A percentile compares a stretch with the other conserved stretches of the same genome.
These are phyloP conservation scores for Colletes collaris DNA, from an alignment of 2,888 invertebrate genomes.

Conservation along the genomic window DNA sequence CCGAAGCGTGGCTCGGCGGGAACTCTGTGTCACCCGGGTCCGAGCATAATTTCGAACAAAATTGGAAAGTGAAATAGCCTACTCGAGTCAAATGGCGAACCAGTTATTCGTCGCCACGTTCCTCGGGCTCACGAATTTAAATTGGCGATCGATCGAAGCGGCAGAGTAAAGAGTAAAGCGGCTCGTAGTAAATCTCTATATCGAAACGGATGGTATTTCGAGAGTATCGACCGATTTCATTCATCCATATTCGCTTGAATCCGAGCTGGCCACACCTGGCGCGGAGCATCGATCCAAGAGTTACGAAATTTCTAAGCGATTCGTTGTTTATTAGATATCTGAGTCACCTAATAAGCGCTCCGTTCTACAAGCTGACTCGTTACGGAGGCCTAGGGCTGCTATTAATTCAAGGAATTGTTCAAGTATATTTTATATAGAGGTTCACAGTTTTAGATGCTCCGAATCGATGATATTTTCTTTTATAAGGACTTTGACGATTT, in stretches of 20 bases:
- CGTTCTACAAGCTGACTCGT: no score
- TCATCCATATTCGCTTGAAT: slow-evolving; percentile 35
- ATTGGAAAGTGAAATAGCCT: background rate
- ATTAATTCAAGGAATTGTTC: no score
- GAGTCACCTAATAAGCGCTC: no score
- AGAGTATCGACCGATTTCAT: slow-evolving; percentile 53
- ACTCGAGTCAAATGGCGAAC: background rate
- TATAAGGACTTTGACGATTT: no score
- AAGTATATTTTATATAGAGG: no score
- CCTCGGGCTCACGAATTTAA: slow-evolving; percentile 7
- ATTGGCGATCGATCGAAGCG: slow-evolving; percentile 1
- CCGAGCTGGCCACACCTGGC: slow-evolving; percentile 21
- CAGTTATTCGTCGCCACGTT: slow-evolving; percentile 26
- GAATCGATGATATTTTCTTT: no score
- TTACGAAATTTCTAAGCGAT: slow-evolving; percentile 32
- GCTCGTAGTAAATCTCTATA: background rate
- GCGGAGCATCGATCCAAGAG: slow-evolving; percentile 36
- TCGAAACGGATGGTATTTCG: slow-evolving; percentile 1
- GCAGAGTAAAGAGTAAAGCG: background rate
- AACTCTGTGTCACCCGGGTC: no score
- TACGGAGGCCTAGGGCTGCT: no score
- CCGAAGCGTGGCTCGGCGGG: no score
- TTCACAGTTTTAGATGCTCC: no score
- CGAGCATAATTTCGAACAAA: no score
- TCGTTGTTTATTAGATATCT: no score